Base-by-base conservation (phyloP, 2,113 vertebrate genomes). In the Brachyistius frenatus region DNA sequence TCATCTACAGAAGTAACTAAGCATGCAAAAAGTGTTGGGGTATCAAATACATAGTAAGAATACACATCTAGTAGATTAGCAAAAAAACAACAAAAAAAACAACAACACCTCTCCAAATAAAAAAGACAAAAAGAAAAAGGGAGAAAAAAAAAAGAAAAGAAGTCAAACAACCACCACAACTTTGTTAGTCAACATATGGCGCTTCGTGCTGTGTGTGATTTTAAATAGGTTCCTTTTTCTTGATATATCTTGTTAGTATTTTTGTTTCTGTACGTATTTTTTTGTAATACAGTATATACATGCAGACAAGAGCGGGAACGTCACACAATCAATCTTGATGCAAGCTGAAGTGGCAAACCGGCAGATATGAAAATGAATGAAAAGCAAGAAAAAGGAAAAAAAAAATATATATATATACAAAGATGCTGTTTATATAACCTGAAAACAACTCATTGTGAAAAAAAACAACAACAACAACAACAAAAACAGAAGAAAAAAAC, bases 31-130 rank as follows among this genome's bases (percentile, higher is more conserved):
- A 88, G 78, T 84, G 80, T 83, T n/a, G 79, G 90, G 89, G 90
- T 94, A 92, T 93, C 87, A 94, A 94, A 93, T 93, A 93, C 92
- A 86, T 73, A 81, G 84, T 91, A 91, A 93, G 86, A 94, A 93
- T 90, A 92, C 89, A 93, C 93, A 93, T 90, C 90, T 85, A 93
- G 66, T 84, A 86, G 73, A 85, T 89, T 14, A 85, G 88, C 86
- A 81, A 81, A 90, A 92, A 93, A 23, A 23, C 1, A 23, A 1
- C 23, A 23, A 23, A 23, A 23, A 23, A 23, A 23, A 23, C 23
- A 23, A 86, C 84, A 86, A 91, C 86, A 89, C 84, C 80, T 89
- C 80, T 91, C 77, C 84, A 82, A 76, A 87, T 64, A 50, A 75
- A 88, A 56, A 61, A 86, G 64, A 58, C 62, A 61, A 75, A 78